Base-by-base conservation (phyloP, 64 coral and sea anemone genomes). In the Orbicella faveolata region DNA sequence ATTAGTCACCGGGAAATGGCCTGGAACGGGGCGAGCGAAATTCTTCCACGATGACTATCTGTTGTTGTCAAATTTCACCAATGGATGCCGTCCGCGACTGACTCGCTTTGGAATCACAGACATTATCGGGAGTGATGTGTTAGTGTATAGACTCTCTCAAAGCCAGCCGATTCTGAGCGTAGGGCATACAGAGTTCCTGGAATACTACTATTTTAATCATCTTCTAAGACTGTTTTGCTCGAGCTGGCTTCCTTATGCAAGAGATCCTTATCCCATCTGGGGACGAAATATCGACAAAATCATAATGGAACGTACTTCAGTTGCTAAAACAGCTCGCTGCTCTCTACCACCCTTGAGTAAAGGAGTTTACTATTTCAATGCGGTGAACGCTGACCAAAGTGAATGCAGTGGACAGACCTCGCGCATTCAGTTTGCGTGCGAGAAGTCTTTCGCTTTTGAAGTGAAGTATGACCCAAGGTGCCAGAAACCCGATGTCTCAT, bases 201-300 rank as follows among this genome's bases (percentile, higher is more conserved):
- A 88, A 36, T 90, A 88, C 66, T 96, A 90, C 14, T 75, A 90
- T 36, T 59, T 25, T 6, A 70, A 74, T 67, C 86, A 90, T 59
- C 33, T 88, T 34, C 48, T 94, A 30, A 77, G 66, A 36, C 89
- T 84, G 18, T 94, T 96, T 69, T 96, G 95, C 75, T 48, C 75
- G 4, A 87, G 79, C 30, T 76, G 78, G 54, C 93, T 87, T 36
- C 70, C 90, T 3, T 96, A 91, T 57, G 52, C 33, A 20, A 88
- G 26, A 12, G 92, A 96, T 21, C 83, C 89, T 13, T 92, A 92
- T 54, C 95, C 95, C 23, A 51, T 91, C 26, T 96, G 95, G 95
- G 95, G 95, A 25, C 76, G 95, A 21, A 96, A 96, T 87, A 94
- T 96, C 33, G 95, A 96, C 34, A 96, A 94, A 92, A 67, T 96